Base-by-base conservation (phyloP, 2,797 vertebrate genomes). In the Sandelia bainsii region DNA sequence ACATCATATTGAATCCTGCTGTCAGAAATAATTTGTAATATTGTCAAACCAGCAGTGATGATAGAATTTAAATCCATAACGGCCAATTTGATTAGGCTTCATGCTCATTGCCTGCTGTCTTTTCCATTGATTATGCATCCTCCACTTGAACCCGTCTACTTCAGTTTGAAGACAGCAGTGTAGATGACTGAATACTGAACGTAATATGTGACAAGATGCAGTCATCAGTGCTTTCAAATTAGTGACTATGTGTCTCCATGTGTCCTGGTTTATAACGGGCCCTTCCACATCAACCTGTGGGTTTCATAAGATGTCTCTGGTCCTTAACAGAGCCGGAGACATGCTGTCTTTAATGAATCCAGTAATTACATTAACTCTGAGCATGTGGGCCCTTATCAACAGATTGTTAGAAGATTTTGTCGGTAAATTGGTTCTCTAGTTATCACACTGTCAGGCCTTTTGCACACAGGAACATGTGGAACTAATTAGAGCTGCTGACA, bases 401-500 rank as follows among this genome's bases (percentile, higher is more conserved):
- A 8, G 72, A 40, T 39, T 62, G 60, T 67, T 67, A 66, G 39
- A 53, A 13, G 17, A 67, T 46, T 29, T 54, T 40, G 16, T 44
- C 50, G 62, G 34, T 49, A 37, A 62, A 48, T 56, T 72, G 69
- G 46, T 23, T 27, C 0, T 9, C 42, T 51, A 29, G 61, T 67
- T 52, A 27, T 53, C 69, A 27, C 52, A 19, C 16, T 50, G 53
- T 59, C 39, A 23, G 19, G 48, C 14, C 0, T 14, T 67, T 69
- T 20, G 25, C 52, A 42, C 29, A 3, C 16, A 20, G 20, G 19
- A 39, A 50, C 29, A 8, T 62, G 60, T 39, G 25, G 8, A 23
- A 2, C 50, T 68, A 65, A 82, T 77, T 37, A 71, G 20, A 66
- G 61, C 34, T 4, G n/a, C 62, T 52, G 72, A 34, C n/a, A 17